Evolutionary conservation across 2,888 invertebrate genomes (phyloP).

Genomic region (Stegana nigrithorax): DNA sequence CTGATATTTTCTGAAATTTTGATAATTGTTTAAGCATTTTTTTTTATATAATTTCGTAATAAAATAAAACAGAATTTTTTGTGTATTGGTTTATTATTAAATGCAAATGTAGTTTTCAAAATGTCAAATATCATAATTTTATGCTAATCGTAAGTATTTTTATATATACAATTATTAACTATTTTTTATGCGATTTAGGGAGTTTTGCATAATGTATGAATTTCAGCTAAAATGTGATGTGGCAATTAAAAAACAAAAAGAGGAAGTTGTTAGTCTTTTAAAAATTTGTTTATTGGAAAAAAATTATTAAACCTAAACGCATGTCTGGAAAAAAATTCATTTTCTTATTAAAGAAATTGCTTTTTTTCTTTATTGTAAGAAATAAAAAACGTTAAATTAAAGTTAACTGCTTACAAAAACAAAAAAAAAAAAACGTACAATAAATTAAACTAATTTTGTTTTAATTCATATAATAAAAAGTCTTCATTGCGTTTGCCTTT

Average conservation of each 20-base stretch:
- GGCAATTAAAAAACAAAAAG: too few relatives aligned
- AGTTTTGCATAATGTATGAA: not conserved
- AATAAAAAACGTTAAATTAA: not conserved
- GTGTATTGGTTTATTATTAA: too few relatives aligned
- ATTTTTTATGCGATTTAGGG: not conserved
- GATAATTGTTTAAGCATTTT: too few relatives aligned
- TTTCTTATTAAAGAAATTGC: not conserved
- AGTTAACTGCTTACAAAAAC: not conserved
- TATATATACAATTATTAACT: not conserved
- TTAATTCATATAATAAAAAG: constrained; percentile 29
- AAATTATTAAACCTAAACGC: too few relatives aligned
- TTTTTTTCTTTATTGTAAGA: constrained; percentile 23
- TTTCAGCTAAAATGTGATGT: not conserved
- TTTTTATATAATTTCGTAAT: too few relatives aligned
- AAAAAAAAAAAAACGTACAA: constrained; percentile 14
- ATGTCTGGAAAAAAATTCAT: not conserved
- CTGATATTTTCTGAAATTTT: too few relatives aligned
- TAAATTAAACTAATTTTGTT: constrained; percentile 2
- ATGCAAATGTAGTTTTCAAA: too few relatives aligned
- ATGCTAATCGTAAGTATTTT: too few relatives aligned
- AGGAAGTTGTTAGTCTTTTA: too few relatives aligned
- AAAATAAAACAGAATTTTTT: too few relatives aligned
- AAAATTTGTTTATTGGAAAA: too few relatives aligned
- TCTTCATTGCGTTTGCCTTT: constrained; percentile 34
- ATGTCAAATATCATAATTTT: too few relatives aligned